phyloP scores from a whole-genome alignment of 2,888 invertebrate species.

The Acanthosoma haemorrhoidale region DNA sequence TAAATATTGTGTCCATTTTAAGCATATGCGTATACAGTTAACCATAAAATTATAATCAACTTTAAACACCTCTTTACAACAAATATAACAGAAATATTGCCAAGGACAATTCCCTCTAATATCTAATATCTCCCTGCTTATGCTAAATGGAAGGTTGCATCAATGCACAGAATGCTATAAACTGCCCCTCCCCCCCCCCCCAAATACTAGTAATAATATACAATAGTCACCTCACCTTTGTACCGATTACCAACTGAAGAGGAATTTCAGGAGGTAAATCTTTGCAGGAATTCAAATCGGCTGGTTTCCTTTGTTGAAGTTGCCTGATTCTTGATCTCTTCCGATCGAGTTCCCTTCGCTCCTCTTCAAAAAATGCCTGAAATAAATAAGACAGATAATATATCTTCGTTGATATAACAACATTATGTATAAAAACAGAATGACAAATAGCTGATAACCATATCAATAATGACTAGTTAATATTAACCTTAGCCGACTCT shows the following conservation, averaged over 20 bases:
- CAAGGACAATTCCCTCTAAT: too few relatives aligned
- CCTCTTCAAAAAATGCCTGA: conserved; percentile 86
- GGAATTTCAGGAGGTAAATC: conserved; percentile 94
- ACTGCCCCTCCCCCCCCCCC: not conserved
- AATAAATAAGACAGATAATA: conserved; percentile 48
- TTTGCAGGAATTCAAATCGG: conserved; percentile 66
- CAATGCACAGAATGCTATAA: not conserved
- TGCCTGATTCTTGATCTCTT: conserved; percentile 87
- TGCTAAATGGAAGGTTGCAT: not conserved
- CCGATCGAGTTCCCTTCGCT: conserved; percentile 80
- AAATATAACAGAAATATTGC: too few relatives aligned
- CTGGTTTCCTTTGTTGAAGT: conserved; percentile 84
- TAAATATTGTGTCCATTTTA: too few relatives aligned
- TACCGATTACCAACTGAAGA: conserved; percentile 87
- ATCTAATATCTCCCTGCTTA: too few relatives aligned
- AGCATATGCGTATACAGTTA: too few relatives aligned
- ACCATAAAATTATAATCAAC: too few relatives aligned
- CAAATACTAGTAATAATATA: too few relatives aligned
- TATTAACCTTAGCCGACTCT: too few relatives aligned
- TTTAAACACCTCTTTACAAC: too few relatives aligned
- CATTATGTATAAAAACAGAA: not conserved
- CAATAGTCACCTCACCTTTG: too few relatives aligned
- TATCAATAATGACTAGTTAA: not conserved
- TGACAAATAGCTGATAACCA: not conserved
- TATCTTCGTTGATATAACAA: not conserved